Evolutionary conservation across 1,140 invertebrate genomes (phyloP).

Genomic region (Periplaneta americana): DNA sequence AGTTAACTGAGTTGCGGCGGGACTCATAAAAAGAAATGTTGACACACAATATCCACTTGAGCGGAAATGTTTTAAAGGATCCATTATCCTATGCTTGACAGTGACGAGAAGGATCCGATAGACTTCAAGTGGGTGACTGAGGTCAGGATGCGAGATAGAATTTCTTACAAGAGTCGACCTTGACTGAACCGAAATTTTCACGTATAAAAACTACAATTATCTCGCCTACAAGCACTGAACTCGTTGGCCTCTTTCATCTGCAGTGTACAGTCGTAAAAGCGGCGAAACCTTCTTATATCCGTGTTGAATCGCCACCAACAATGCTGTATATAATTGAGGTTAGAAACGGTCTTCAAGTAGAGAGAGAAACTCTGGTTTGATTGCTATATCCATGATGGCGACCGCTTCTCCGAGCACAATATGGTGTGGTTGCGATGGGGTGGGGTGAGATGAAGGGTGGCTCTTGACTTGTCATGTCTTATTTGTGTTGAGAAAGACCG

Average conservation of each 20-base stretch:
- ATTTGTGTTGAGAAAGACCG: constrained; percentile 4
- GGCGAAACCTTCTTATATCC: background rate
- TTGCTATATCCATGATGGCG: background rate
- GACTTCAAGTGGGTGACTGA: too few species aligned
- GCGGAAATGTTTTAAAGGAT: too few species aligned
- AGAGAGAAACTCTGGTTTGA: background rate
- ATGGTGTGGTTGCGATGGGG: background rate
- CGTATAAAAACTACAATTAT: too few species aligned
- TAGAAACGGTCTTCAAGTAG: background rate
- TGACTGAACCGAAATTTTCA: too few species aligned
- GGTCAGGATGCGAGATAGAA: too few species aligned
- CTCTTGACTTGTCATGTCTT: constrained; percentile 8
- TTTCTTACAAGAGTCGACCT: too few species aligned
- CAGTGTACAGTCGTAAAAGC: background rate
- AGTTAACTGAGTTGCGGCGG: too few species aligned
- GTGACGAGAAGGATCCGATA: too few species aligned
- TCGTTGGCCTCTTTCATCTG: background rate
- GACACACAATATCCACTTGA: too few species aligned
- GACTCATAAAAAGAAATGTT: too few species aligned
- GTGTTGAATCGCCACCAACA: background rate
- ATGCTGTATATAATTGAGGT: background rate
- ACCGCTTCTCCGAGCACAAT: background rate
- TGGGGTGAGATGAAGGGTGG: background rate
- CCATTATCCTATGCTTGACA: too few species aligned
- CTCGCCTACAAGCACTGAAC: background rate